Evolutionary conservation across 2,113 vertebrate genomes (phyloP).

Genomic region (Parus major): DNA sequence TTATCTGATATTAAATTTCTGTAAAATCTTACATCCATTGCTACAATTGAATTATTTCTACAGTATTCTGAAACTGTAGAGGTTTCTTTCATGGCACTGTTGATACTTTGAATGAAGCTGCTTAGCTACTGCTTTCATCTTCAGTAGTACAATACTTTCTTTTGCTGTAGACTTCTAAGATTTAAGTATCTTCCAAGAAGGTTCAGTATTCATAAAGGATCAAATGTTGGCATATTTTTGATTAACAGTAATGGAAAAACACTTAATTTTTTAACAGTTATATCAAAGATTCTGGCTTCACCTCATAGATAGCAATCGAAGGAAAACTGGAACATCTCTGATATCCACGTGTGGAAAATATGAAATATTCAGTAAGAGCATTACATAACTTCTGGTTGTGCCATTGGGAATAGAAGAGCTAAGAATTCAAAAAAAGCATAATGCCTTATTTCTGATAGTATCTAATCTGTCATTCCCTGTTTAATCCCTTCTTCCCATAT

Average conservation of each 20-base stretch:
- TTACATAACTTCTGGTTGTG: conserved; percentile 19
- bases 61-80: not conserved
- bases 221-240: not conserved
- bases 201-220: not conserved
- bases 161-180: not conserved
- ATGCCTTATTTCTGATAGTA: not conserved
- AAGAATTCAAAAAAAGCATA: not conserved
- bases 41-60: not conserved
- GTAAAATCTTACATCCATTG: not conserved
- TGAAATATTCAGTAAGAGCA: not conserved
- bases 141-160: not conserved
- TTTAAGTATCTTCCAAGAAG: not conserved
- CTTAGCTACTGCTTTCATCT: not conserved
- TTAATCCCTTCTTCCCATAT: not conserved
- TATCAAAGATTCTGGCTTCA: not conserved
- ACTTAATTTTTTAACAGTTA: not conserved
- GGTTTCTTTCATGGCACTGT: not conserved
- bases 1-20: not conserved
- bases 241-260: conserved; percentile 11
- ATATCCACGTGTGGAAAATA: conserved; percentile 11
- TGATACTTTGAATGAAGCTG: not conserved
- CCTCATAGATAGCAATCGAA: not conserved
- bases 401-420: not conserved
- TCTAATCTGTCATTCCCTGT: not conserved
- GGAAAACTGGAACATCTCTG: conserved; percentile 1